Evolutionary conservation across 2,797 vertebrate species (phyloP).

Genomic region (Xiphorhynchus erythropygius): DNA sequence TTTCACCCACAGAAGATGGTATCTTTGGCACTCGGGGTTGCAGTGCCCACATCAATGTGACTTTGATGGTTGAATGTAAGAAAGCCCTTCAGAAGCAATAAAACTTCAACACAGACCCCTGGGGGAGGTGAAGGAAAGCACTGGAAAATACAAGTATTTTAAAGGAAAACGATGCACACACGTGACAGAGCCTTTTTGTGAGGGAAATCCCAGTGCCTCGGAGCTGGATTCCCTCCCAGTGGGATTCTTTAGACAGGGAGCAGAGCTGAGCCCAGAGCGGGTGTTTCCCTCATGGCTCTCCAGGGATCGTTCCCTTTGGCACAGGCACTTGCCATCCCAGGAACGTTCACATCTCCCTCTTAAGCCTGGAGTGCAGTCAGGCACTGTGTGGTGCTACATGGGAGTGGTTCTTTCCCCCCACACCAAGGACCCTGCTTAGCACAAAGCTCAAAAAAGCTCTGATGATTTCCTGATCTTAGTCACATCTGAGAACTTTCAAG

Average conservation of each 20-base stretch:
- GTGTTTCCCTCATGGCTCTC: neutral
- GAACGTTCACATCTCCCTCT: neutral
- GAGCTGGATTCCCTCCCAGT: neutral
- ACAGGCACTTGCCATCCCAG: neutral
- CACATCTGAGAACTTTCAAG: neutral
- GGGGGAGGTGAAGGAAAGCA: neutral
- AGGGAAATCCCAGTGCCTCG: neutral
- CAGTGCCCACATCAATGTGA: neutral
- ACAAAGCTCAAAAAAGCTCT: neutral
- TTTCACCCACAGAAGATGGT: neutral
- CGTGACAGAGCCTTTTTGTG: neutral
- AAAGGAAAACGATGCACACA: accelerated
- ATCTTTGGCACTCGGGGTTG: neutral
- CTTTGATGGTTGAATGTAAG: neutral
- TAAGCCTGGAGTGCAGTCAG: neutral
- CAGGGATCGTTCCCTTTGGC: neutral
- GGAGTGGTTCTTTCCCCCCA: neutral
- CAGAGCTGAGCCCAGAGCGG: neutral
- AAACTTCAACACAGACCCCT: neutral
- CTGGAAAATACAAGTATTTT: neutral
- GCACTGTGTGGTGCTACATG: neutral
- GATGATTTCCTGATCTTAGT: neutral
- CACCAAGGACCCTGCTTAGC: no score
- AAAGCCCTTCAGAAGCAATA: neutral
- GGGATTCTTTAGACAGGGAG: neutral